Percentiles rank a stretch among this genome's conserved stretches.
phyloP scores from a whole-genome alignment of 2,888 invertebrate genomes.

The Nemoura dubitans region DNA sequence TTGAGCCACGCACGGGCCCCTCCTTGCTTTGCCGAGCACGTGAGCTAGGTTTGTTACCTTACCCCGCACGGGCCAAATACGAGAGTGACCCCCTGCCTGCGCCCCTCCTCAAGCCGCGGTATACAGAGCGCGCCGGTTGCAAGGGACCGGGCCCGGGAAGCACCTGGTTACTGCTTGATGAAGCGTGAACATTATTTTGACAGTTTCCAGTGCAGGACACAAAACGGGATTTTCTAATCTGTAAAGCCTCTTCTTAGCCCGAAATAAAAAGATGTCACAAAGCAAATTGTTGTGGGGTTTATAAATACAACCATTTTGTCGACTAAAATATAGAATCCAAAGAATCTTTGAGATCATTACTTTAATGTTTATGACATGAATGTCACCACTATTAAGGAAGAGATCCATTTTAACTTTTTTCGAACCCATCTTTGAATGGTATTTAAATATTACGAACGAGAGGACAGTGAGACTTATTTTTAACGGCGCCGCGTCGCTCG shows the following conservation, averaged over 20 bases:
- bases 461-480: neutral
- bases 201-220: neutral
- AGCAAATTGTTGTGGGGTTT: neutral
- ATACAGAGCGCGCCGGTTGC: neutral
- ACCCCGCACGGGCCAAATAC: neutral
- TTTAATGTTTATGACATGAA: constrained; percentile 36
- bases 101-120: neutral
- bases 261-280: neutral
- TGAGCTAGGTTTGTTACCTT: constrained; percentile 14
- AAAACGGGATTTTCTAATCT: neutral
- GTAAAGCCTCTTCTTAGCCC: neutral
- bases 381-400: constrained; percentile 41
- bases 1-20: neutral
- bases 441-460: constrained; percentile 3
- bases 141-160: neutral
- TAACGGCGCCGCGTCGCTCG: neutral
- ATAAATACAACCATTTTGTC: neutral
- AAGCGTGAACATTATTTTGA: neutral
- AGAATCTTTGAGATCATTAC: constrained; percentile 34
- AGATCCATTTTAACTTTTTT: constrained; percentile 37
- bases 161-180: neutral
- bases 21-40: neutral
- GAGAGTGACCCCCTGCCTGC: neutral
- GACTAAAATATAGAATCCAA: constrained; percentile 31
- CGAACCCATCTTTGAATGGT: constrained; percentile 45